These are phyloP conservation scores for Eumeta japonica DNA, from an alignment of 1,140 invertebrate species.

Conservation along the genomic window DNA sequence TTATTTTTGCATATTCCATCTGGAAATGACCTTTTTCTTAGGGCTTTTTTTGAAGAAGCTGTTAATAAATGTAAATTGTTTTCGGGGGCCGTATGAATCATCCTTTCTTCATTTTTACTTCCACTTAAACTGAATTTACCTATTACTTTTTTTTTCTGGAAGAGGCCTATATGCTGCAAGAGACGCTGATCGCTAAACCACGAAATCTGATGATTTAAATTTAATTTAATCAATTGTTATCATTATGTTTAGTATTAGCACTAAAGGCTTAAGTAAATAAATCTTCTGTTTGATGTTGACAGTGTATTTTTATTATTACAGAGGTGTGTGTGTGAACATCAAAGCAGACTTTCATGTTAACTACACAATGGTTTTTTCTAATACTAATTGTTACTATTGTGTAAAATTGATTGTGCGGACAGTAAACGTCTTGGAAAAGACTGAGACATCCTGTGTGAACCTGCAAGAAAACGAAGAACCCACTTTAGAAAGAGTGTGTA, in stretches of 20 bases:
- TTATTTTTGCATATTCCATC: no score
- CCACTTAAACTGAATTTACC: no score
- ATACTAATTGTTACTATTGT: conserved; percentile 77
- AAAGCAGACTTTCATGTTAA: conserved; percentile 75
- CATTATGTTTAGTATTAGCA: no score
- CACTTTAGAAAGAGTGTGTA: conserved; percentile 75
- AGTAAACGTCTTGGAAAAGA: conserved; percentile 86
- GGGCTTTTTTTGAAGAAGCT: no score
- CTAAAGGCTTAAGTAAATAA: neutral
- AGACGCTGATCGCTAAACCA: no score
- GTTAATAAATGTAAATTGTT: no score
- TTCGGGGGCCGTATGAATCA: no score
- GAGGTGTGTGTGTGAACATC: conserved; percentile 72
- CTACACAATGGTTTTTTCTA: conserved; percentile 81
- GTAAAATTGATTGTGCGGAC: conserved; percentile 83
- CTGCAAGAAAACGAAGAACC: conserved; percentile 63
- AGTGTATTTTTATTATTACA: conserved; percentile 12
- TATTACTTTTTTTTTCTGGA: no score
- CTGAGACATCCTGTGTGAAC: conserved; percentile 81
- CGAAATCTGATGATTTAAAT: no score
- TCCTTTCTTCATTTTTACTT: no score
- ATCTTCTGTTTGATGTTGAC: neutral
- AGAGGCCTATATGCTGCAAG: no score
- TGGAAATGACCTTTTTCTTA: no score
- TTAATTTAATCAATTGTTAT: neutral